These are phyloP conservation scores for Eulemur albifrons DNA, from an alignment of 2,797 vertebrate species.

Conservation along the genomic window DNA sequence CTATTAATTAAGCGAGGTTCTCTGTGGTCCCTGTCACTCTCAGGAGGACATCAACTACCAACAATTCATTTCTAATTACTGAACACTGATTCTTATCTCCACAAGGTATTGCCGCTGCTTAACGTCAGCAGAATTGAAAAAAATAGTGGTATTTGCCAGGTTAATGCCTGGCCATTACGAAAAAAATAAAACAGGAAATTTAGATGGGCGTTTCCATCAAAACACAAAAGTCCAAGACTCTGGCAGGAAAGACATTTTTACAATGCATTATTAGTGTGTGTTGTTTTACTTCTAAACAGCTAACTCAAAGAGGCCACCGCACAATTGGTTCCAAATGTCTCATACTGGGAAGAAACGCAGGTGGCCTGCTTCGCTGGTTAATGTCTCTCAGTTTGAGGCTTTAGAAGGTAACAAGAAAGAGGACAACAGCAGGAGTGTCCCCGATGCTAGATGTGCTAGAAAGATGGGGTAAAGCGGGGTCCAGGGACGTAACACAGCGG, in stretches of 20 bases:
- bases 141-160: constrained; percentile 55
- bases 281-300: constrained; percentile 76
- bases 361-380: not conserved
- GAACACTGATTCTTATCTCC: constrained; percentile 55
- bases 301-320: constrained; percentile 68
- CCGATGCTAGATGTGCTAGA: not conserved
- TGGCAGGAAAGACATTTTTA: constrained; percentile 76
- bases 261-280: constrained; percentile 67
- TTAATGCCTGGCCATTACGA: constrained; percentile 63
- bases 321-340: constrained; percentile 78
- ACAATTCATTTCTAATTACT: not conserved
- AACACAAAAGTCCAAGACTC: constrained; percentile 79
- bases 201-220: constrained; percentile 78
- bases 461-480: not conserved
- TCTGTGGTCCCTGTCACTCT: constrained; percentile 71
- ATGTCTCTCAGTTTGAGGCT: not conserved
- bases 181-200: constrained; percentile 72
- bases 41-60: constrained; percentile 40
- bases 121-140: not conserved
- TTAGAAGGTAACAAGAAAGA: constrained; percentile 5
- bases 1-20: constrained; percentile 52
- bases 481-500: rapidly evolving
- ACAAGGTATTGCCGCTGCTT: constrained; percentile 50
- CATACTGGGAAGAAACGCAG: constrained; percentile 58
- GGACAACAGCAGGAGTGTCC: not conserved